Conservation (phyloP, 2,797 vertebrate species). For the Phaenicophaeus curvirostris region DNA sequence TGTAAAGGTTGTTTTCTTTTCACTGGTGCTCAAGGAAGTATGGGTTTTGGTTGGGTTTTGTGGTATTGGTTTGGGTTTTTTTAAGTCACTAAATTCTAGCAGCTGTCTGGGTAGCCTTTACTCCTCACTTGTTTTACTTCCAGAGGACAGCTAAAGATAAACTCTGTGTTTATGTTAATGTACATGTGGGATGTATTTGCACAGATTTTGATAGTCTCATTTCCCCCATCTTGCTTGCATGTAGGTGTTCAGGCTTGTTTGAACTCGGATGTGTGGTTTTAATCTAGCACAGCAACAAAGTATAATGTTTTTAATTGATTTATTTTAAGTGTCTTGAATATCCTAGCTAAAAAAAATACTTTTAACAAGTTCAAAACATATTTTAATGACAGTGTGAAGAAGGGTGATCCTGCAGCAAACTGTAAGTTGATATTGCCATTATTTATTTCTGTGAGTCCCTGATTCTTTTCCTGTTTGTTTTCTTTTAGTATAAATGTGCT, state of each 20-base stretch:
- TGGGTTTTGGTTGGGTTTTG: too few relatives aligned
- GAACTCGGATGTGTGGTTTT: neutral
- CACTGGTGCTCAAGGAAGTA: neutral
- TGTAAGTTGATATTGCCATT: neutral
- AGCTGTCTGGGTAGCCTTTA: neutral
- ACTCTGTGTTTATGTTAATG: neutral
- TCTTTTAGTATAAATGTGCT: constrained; percentile 81
- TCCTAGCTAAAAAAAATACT: neutral
- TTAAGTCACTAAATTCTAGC: neutral
- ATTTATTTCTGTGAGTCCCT: constrained; percentile 34
- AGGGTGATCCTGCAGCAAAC: neutral
- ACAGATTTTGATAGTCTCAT: neutral
- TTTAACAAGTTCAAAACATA: neutral
- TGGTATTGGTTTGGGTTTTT: too few relatives aligned
- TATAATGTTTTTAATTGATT: neutral
- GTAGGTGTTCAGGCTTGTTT: neutral
- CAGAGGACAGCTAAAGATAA: neutral
- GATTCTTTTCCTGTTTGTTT: constrained; percentile 68
- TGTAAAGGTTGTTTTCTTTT: neutral
- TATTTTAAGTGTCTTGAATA: neutral
- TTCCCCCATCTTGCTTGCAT: neutral
- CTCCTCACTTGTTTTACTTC: neutral
- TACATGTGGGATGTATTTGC: neutral
- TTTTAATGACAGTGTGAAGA: neutral
- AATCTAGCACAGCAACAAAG: neutral